phyloP scores from a whole-genome alignment of 1,140 invertebrate genomes.

The Achatina immaculata region DNA sequence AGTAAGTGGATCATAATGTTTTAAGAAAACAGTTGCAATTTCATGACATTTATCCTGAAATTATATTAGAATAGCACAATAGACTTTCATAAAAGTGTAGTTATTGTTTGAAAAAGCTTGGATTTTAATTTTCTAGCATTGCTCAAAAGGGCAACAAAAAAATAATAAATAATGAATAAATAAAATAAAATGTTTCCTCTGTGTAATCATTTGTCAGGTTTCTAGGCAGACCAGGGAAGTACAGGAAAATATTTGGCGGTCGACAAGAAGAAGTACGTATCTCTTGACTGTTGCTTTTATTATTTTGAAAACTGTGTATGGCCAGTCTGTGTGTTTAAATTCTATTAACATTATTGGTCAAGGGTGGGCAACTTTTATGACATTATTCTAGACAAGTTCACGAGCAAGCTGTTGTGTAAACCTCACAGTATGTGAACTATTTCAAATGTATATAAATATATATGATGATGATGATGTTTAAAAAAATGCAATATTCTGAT shows the following conservation, averaged over 20 bases:
- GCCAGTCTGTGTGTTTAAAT: neutral
- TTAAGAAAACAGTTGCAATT: neutral
- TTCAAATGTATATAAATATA: no score
- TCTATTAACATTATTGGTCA: no score
- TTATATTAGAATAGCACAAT: neutral
- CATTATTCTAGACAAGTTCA: no score
- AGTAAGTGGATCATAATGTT: conserved; percentile 48
- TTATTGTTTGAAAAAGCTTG: neutral
- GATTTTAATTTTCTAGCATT: neutral
- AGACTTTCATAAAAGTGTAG: neutral
- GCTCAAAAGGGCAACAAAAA: neutral
- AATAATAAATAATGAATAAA: neutral
- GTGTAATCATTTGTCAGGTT: conserved; percentile 73
- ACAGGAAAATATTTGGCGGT: conserved; percentile 79
- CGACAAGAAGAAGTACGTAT: conserved; percentile 79
- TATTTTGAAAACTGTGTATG: neutral
- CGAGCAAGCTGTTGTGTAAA: no score
- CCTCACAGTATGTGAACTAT: no score
- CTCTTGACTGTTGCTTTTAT: neutral
- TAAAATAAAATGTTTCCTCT: neutral
- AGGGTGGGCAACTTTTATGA: no score
- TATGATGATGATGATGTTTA: no score
- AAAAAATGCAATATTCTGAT: no score
- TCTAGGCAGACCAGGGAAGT: conserved; percentile 82
- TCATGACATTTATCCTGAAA: neutral